A percentile compares a stretch with the other conserved stretches of the same genome.
Conservation (phyloP, 92 coral and sea anemone species). For the Heteractis magnifica region DNA sequence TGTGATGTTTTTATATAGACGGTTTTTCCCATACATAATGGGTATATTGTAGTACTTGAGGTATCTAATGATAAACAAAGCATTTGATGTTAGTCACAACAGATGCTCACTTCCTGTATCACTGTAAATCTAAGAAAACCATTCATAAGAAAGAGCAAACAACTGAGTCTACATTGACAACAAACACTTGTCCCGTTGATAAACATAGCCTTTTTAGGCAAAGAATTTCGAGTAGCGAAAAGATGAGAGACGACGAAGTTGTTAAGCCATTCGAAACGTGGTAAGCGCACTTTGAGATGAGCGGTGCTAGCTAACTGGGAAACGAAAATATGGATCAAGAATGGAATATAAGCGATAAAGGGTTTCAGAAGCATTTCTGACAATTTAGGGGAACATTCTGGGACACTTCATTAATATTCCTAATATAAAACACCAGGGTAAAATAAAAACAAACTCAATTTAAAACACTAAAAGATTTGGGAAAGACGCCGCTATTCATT, state of each 20-base stretch:
- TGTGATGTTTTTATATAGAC: background rate
- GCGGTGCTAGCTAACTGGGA: no score
- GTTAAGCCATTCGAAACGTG: background rate
- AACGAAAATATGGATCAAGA: no score
- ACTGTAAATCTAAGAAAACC: background rate
- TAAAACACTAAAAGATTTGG: no score
- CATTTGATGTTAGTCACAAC: background rate
- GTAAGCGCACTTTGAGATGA: no score
- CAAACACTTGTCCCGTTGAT: background rate
- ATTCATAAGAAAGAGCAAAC: background rate
- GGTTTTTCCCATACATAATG: background rate
- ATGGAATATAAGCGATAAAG: no score
- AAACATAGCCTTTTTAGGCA: background rate
- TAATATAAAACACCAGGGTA: no score
- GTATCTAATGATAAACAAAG: background rate
- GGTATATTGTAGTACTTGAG: background rate
- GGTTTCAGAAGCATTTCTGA: no score
- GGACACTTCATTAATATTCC: no score
- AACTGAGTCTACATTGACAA: background rate
- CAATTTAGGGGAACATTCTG: no score
- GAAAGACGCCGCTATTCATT: background rate
- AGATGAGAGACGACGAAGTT: background rate
- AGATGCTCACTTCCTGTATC: slow-evolving; percentile 2
- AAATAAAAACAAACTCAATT: no score
- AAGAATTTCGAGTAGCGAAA: background rate